A percentile compares a stretch with the other conserved stretches of the same genome.
Evolutionary conservation across 2,113 vertebrate genomes (phyloP).

Genomic region (Myanophis thanlyinensis): DNA sequence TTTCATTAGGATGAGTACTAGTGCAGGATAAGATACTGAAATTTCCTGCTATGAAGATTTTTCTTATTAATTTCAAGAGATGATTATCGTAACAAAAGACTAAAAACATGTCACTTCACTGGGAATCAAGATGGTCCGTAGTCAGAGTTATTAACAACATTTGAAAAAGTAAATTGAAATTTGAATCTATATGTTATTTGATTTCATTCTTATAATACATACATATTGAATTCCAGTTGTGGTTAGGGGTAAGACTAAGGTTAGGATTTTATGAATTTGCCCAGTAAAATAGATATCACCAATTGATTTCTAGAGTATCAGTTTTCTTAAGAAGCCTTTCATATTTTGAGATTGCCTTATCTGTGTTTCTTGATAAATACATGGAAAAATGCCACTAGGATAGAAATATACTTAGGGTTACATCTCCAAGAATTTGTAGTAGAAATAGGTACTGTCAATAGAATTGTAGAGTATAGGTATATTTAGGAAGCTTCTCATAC

Average conservation of each 20-base stretch:
- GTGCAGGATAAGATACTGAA: not conserved
- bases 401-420: not conserved
- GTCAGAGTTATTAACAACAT: not conserved
- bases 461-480: not conserved
- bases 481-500: not conserved
- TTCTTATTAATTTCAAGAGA: not conserved
- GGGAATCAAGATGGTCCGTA: not conserved
- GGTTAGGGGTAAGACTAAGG: too few species aligned
- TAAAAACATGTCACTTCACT: not conserved
- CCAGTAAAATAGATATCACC: too few species aligned
- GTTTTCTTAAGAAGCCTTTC: too few species aligned
- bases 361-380: too few species aligned
- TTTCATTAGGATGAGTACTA: not conserved
- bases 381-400: not conserved
- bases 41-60: too few species aligned
- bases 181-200: not conserved
- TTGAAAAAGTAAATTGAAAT: not conserved
- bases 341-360: too few species aligned
- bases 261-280: too few species aligned
- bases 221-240: too few species aligned
- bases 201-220: not conserved
- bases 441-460: not conserved
- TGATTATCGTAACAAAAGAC: not conserved
- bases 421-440: not conserved
- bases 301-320: too few species aligned